These are phyloP conservation scores for Ispidina picta DNA, from an alignment of 2,797 vertebrate species.

Conservation along the genomic window DNA sequence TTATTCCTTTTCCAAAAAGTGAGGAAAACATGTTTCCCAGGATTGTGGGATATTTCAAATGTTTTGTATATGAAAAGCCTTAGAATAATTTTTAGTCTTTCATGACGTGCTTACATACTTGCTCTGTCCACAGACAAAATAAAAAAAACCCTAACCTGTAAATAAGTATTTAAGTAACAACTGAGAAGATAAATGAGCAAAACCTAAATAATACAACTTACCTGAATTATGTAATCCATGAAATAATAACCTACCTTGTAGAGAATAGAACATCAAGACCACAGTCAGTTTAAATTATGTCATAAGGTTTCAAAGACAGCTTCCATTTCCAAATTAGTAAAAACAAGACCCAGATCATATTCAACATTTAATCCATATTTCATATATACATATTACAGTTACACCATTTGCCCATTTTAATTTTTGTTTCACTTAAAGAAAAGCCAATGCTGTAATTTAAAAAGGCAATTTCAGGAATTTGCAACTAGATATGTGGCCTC, in stretches of 20 bases:
- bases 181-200: not conserved
- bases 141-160: not conserved
- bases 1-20: not conserved
- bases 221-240: not conserved
- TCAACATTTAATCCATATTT: not conserved
- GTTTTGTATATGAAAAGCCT: not conserved
- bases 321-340: not conserved
- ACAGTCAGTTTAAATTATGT: not conserved
- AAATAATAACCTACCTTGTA: not conserved
- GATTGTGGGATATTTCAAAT: not conserved
- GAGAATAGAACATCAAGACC: not conserved
- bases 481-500: not conserved
- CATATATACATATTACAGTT: not conserved
- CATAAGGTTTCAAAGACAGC: not conserved
- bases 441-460: not conserved
- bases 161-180: not conserved
- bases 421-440: not conserved
- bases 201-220: not conserved
- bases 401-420: not conserved
- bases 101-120: not conserved
- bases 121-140: not conserved
- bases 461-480: not conserved
- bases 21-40: not conserved
- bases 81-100: not conserved
- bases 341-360: not conserved